A percentile compares a stretch with the other conserved stretches of the same genome.
These are phyloP conservation scores for Nomada ferruginata DNA, from an alignment of 2,888 invertebrate species.

Conservation along the genomic window DNA sequence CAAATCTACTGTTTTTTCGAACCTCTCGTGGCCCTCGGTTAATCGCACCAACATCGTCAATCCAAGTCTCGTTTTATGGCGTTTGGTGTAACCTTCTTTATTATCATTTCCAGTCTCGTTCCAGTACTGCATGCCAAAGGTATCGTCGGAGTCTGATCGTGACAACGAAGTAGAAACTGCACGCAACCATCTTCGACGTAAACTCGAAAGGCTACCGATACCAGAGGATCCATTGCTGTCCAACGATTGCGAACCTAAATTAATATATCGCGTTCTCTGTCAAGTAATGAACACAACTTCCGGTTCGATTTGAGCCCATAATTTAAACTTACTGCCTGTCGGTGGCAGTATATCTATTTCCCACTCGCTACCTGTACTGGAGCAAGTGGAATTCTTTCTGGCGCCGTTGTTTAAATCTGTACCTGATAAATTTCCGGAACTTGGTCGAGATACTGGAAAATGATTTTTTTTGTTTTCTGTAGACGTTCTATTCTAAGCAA, in stretches of 20 bases:
- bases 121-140: conserved; percentile 77
- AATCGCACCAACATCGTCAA: conserved; percentile 88
- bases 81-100: conserved; percentile 68
- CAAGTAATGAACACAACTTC: conserved; percentile 5
- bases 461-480: not conserved
- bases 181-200: conserved; percentile 86
- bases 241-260: conserved; percentile 80
- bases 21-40: conserved; percentile 86
- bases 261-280: conserved; percentile 28
- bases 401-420: conserved; percentile 73
- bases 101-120: conserved; percentile 69
- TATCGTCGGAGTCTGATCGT: conserved; percentile 82
- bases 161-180: conserved; percentile 86
- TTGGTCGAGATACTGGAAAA: conserved; percentile 76
- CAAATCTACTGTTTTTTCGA: conserved; percentile 6
- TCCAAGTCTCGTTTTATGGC: conserved; percentile 87
- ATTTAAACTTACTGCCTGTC: conserved; percentile 74
- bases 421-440: conserved; percentile 80
- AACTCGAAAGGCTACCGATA: conserved; percentile 85
- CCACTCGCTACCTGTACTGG: conserved; percentile 81
- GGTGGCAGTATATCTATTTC: conserved; percentile 77
- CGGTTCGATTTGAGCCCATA: not conserved
- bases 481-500: not conserved
- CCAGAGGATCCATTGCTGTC: conserved; percentile 78
- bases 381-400: conserved; percentile 80